Base-by-base conservation (phyloP, 2,113 vertebrate species). In the Naja naja region DNA sequence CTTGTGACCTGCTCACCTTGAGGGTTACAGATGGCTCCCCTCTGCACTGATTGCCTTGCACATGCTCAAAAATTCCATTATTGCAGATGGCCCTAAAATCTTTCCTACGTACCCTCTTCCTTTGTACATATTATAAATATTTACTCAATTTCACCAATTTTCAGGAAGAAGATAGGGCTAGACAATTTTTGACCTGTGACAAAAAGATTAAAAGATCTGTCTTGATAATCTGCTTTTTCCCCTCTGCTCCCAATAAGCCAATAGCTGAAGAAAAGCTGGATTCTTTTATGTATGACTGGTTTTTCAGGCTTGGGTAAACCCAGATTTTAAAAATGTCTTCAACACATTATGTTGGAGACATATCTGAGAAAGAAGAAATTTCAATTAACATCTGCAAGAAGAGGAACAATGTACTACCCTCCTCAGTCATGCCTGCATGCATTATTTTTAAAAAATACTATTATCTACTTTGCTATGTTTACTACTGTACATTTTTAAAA, bases 161-260 rank as follows among this genome's bases (percentile, higher is more conserved):
- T 93, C 85, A 20, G 87, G 34, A 27, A 91, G 45, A 43, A 55
- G 69, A 56, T 87, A 90, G 49, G 11, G 81, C 1, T 5, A 49
- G 52, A 93, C 85, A 92, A 0, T 86, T 64, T 91, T 85, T 85
- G 55, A 85, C n/a, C 60, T 92, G 74, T 85, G 88, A 93, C 12
- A 49, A 87, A 55, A n/a, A 55, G 92, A 90, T 94, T 93, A 94
- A 89, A 52, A 89, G 11, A 90, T 47, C 89, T 90, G 89, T 86
- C 18, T 87, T 11, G 55, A 85, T 89, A 54, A 45, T 91, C 39
- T 85, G 22, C 93, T 94, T 90, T 39, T 81, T n/a, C 3, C 1
- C 92, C 88, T 88, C 88, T 45, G 2, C 34, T 74, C 30, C 11
- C 54, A 56, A 60, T 45, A 34, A 85, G 39, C 30, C 64, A 94